These are phyloP conservation scores for Onychorhynchus coronatus DNA, from an alignment of 2,113 vertebrate species.

Conservation along the genomic window DNA sequence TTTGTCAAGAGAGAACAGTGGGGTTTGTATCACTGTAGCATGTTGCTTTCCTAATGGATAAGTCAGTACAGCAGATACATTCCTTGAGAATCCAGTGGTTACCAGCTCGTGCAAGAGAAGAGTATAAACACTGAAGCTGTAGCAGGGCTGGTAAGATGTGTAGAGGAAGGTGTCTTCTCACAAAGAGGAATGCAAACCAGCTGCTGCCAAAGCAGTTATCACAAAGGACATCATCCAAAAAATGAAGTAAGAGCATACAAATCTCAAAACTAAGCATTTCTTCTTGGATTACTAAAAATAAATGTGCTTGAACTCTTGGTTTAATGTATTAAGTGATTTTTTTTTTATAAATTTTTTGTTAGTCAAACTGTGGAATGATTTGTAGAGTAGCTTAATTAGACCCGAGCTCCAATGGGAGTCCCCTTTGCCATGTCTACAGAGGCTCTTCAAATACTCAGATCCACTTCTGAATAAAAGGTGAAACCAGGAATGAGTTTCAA, in stretches of 20 bases:
- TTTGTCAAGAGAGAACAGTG: background rate
- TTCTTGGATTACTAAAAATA: background rate
- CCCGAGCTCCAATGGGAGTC: background rate
- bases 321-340: background rate
- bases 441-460: slow-evolving; percentile 28
- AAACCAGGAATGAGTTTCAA: slow-evolving; percentile 30
- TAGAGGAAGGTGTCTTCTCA: background rate
- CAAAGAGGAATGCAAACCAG: background rate
- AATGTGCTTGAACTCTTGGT: background rate
- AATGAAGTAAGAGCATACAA: background rate
- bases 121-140: background rate
- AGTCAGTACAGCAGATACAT: background rate
- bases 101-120: background rate
- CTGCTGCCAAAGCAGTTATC: background rate
- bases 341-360: background rate
- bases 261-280: background rate
- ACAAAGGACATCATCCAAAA: background rate
- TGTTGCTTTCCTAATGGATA: background rate
- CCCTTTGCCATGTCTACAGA: slow-evolving; percentile 21
- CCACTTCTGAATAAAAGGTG: slow-evolving; percentile 7
- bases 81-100: background rate
- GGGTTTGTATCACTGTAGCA: background rate
- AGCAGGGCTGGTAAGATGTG: background rate
- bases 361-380: background rate
- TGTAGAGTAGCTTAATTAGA: slow-evolving; percentile 43